Evolutionary conservation across 37 sponge, comb jelly and placozoan species (phyloP), one percentile per base, ranked within the genome.

Genomic region (Agelas oroides): DNA sequence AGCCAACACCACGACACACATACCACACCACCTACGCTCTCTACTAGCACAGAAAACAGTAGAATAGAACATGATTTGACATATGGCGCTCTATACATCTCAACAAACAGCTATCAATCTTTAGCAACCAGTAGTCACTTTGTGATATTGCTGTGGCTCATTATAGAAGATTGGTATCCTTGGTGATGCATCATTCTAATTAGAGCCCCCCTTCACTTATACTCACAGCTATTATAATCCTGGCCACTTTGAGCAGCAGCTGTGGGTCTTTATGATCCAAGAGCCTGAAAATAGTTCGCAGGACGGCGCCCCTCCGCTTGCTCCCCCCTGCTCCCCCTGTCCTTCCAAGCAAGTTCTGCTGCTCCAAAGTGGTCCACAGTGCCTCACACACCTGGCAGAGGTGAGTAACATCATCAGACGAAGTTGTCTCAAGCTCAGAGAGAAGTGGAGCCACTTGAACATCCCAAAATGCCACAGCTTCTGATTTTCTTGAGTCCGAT

Each of bases 181-280:
- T 8, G 6, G 46, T 3, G 6, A 46, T 46, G 46, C 3, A 8
- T 46, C 8, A 8, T 12, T 8, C 46, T 46, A 12, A 38, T n/a
- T n/a, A n/a, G n/a, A n/a, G n/a, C n/a, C n/a, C n/a, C n/a, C n/a
- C n/a, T n/a, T n/a, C n/a, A n/a, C n/a, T n/a, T n/a, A n/a, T n/a
- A n/a, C 94, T 94, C 46, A 94, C 94, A 31, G 85, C 80, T 24
- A 90, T 32, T 16, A 94, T 86, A 25, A 94, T 90, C 30, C 71
- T 87, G 3, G 92, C 92, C 25, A 87, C 72, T 79, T 84, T 90
- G 59, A 90, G 70, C 63, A 94, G 78, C 58, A 94, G 60, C 17
- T 53, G 13, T 20, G 92, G 81, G 54, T 90, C 80, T 40, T 82
- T 85, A 72, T 77, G 70, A 31, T 90, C 88, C 62, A 94, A 73